Evolutionary conservation across 2,797 vertebrate genomes (phyloP), one percentile per base, ranked within the genome.

Genomic region (Amblyopsis hoosieri): DNA sequence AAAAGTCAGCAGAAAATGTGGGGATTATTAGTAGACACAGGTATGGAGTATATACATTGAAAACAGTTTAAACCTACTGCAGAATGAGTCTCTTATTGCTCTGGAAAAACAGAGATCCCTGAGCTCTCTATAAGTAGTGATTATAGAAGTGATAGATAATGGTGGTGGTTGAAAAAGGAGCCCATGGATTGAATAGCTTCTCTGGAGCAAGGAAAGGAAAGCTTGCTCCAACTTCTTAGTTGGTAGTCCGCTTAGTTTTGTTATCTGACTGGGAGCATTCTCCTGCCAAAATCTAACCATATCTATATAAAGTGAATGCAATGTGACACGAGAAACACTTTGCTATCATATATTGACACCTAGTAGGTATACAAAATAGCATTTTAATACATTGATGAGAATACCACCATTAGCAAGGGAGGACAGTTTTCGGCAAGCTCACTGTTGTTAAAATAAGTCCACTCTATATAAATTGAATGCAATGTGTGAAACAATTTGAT

Each of bases 161-260:
- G 75, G 69, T 83, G 82, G 81, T 80, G 75, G 82, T 79, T 37
- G 86, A 84, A 90, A 91, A 78, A 60, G 54, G 82, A 89, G 75
- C 72, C 75, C 67, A 62, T 70, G 73, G 75, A 76, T 81, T 85
- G 79, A 70, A 73, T 75, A 65, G 79, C 74, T 63, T 52, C 69
- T 85, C 60, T 77, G 79, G 71, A 76, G 80, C 74, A 75, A 79
- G 83, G 66, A 79, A 77, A 75, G 60, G 58, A 71, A 71, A 56
- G 72, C 83, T 70, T 81, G 82, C 66, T 68, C 79, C 78, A 75
- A 48, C 71, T 74, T 78, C 63, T 72, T 61, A 63, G 45, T 61
- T 77, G 67, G 77, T 84, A 72, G 55, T 59, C 42, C 3, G 76
- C 71, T 72, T 79, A 63, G 64, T 67, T 70, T 62, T 69, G 49